phyloP scores from a whole-genome alignment of 1,140 invertebrate species.

The Condylostylus longicornis region DNA sequence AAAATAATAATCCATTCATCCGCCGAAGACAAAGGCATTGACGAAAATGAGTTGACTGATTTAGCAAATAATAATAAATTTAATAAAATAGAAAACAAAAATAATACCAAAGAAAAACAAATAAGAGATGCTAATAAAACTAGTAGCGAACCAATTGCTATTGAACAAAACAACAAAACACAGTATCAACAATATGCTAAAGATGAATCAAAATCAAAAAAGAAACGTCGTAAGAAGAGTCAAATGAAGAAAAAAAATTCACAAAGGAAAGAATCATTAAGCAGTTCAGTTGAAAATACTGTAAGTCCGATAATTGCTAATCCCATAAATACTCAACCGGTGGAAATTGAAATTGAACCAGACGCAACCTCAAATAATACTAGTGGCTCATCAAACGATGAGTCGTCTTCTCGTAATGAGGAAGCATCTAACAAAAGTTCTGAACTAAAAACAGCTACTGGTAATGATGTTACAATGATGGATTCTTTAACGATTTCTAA shows the following conservation, averaged over 20 bases:
- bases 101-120: conserved; percentile 4
- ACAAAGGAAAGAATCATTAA: conserved; percentile 48
- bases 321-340: conserved; percentile 1
- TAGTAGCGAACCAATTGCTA: conserved; percentile 31
- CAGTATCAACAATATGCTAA: conserved; percentile 23
- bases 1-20: no score
- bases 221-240: conserved; percentile 63
- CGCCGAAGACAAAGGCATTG: no score
- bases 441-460: conserved; percentile 14
- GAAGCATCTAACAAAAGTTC: conserved; percentile 13
- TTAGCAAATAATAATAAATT: conserved; percentile 7
- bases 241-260: conserved; percentile 61
- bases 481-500: conserved; percentile 12
- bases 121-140: conserved; percentile 21
- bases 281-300: conserved; percentile 23
- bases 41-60: no score
- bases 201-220: conserved; percentile 40
- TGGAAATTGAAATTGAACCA: conserved; percentile 8
- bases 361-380: conserved; percentile 15
- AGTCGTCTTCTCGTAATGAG: conserved; percentile 16
- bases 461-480: conserved; percentile 16
- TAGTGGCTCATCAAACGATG: conserved; percentile 17
- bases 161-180: conserved; percentile 37
- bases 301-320: conserved; percentile 13
- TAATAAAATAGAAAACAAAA: conserved; percentile 2